Percentiles rank a stretch among this genome's conserved stretches.
These are phyloP conservation scores for Coelopa frigida DNA, from an alignment of 1,140 invertebrate species.

Conservation along the genomic window DNA sequence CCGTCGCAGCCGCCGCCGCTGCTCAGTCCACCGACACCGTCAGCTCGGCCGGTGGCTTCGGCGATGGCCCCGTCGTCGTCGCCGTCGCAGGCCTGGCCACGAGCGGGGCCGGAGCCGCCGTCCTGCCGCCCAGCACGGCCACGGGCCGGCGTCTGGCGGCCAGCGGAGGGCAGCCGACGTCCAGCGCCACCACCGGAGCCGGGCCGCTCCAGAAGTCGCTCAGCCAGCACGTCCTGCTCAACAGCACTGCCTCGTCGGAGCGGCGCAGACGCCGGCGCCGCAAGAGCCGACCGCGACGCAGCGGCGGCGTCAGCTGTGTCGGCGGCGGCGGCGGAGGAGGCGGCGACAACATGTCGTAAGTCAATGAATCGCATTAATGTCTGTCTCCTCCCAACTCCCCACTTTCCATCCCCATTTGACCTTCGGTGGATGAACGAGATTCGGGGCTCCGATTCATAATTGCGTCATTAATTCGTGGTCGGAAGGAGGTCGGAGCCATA, in stretches of 20 bases:
- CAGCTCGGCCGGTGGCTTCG: slow-evolving; percentile 37
- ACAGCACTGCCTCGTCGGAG: slow-evolving; percentile 38
- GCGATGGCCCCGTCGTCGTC: slow-evolving; percentile 32
- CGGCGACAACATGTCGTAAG: slow-evolving; percentile 44
- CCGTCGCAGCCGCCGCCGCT: slow-evolving; percentile 8
- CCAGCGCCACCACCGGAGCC: not conserved
- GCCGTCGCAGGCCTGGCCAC: slow-evolving; percentile 24
- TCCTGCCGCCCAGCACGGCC: slow-evolving; percentile 28
- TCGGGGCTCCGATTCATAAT: too few relatives aligned
- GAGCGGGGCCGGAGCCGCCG: not conserved
- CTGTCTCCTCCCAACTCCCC: too few relatives aligned
- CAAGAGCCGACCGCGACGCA: slow-evolving; percentile 35
- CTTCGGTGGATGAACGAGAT: too few relatives aligned
- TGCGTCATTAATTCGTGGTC: too few relatives aligned
- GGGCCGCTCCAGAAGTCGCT: slow-evolving; percentile 30
- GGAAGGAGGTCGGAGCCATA: too few relatives aligned
- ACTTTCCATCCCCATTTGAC: too few relatives aligned
- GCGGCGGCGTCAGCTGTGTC: slow-evolving; percentile 34
- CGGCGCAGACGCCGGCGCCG: slow-evolving; percentile 32
- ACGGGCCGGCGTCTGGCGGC: slow-evolving; percentile 35
- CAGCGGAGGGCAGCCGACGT: slow-evolving; percentile 19
- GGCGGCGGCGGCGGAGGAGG: slow-evolving; percentile 32
- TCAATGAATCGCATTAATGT: too few relatives aligned
- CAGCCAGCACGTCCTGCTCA: slow-evolving; percentile 40
- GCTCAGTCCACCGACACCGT: slow-evolving; percentile 33